Evolutionary conservation across 2,113 vertebrate genomes (phyloP).

Genomic region (Pionites leucogaster): DNA sequence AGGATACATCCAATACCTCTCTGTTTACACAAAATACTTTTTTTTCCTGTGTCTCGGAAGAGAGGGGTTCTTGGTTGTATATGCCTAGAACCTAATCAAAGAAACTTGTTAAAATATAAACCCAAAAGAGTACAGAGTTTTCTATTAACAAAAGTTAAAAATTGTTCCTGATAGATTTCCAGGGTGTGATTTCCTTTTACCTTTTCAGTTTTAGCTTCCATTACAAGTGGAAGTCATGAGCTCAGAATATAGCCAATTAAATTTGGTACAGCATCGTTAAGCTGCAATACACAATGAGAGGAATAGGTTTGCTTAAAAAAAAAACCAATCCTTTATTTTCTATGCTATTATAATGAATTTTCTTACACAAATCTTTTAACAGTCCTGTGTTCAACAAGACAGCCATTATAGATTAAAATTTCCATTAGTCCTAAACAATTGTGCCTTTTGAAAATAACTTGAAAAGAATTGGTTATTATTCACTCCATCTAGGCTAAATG

Average conservation of each 20-base stretch:
- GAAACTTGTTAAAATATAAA: not conserved
- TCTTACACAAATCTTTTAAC: slow-evolving; percentile 8
- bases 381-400: not conserved
- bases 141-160: not conserved
- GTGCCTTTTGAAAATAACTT: not conserved
- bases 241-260: not conserved
- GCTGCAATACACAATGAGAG: not conserved
- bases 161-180: not conserved
- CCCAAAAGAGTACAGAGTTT: not conserved
- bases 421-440: slow-evolving; percentile 4
- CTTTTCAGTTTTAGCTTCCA: not conserved
- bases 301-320: not conserved
- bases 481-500: not conserved
- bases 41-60: not conserved
- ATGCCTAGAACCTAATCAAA: not conserved
- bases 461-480: slow-evolving; percentile 36
- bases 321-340: not conserved
- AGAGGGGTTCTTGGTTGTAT: not conserved
- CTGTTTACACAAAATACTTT: not conserved
- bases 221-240: not conserved
- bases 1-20: not conserved
- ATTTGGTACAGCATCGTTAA: not conserved
- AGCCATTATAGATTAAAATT: slow-evolving; percentile 42
- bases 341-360: not conserved
- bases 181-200: not conserved